Evolutionary conservation across 1,140 invertebrate genomes (phyloP).

Genomic region (Microplitis demolitor): DNA sequence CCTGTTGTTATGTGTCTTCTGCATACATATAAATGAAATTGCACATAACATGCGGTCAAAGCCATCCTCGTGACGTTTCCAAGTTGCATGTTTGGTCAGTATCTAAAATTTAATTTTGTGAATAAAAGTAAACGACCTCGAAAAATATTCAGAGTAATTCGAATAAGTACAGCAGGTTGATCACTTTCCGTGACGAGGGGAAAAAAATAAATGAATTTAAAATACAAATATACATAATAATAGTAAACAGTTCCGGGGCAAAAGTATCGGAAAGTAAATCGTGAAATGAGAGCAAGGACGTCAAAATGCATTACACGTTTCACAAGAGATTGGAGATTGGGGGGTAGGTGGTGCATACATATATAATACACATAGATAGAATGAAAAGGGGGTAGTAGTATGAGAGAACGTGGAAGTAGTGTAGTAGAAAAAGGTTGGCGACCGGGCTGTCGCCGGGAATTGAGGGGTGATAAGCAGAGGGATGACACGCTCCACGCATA

Average conservation of each 20-base stretch:
- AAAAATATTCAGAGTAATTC: background rate
- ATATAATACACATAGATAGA: background rate
- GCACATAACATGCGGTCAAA: background rate
- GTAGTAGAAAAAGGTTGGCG: background rate
- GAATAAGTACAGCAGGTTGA: background rate
- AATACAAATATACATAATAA: background rate
- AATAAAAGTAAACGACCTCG: background rate
- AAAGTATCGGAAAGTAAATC: slow-evolving; percentile 38
- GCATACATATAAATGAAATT: slow-evolving; percentile 44
- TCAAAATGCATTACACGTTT: slow-evolving; percentile 43
- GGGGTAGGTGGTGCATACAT: slow-evolving; percentile 10
- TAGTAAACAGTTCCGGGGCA: slow-evolving; percentile 27
- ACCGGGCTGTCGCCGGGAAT: background rate
- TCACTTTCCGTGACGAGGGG: background rate
- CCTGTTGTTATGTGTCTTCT: slow-evolving; percentile 54
- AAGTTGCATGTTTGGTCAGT: slow-evolving; percentile 18
- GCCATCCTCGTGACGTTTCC: slow-evolving; percentile 1
- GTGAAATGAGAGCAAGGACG: slow-evolving; percentile 40
- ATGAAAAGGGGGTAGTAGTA: slow-evolving; percentile 21
- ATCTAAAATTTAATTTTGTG: background rate
- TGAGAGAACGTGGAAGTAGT: slow-evolving; percentile 19
- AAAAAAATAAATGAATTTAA: background rate
- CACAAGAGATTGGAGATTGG: slow-evolving; percentile 17
- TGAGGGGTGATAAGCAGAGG: background rate
- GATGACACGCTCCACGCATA: slow-evolving; percentile 1